Evolutionary conservation across 2,888 invertebrate genomes (phyloP).

Genomic region (Agonopterix heracliana): DNA sequence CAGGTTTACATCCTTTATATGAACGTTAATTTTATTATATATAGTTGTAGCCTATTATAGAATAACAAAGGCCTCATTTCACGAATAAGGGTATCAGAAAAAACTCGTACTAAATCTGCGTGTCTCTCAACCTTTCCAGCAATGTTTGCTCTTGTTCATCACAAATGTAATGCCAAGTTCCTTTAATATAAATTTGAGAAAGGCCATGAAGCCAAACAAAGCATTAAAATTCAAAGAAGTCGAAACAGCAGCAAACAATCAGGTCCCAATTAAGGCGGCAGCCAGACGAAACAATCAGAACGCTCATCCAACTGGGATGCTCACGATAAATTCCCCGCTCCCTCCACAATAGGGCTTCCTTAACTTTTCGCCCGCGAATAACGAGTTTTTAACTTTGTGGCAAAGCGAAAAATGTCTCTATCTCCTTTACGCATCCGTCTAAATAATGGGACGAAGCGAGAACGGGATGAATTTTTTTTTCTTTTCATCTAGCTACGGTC

Average conservation of each 20-base stretch:
- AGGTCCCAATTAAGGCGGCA: constrained; percentile 26
- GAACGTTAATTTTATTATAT: too few species aligned
- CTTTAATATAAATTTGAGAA: too few species aligned
- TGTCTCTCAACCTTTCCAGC: too few species aligned
- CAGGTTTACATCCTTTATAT: too few species aligned
- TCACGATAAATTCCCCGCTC: constrained; percentile 49
- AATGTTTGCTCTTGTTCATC: too few species aligned
- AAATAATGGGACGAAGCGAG: constrained; percentile 17
- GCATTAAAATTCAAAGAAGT: background rate
- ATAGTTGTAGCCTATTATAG: too few species aligned
- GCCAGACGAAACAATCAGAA: constrained; percentile 16
- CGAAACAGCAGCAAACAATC: constrained; percentile 13
- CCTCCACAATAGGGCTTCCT: constrained; percentile 56
- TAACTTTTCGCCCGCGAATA: constrained; percentile 68
- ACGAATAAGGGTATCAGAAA: too few species aligned
- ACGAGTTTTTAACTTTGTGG: constrained; percentile 76
- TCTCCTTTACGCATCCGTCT: constrained; percentile 39
- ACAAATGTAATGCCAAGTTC: background rate
- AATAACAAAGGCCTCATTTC: too few species aligned
- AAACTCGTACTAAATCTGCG: too few species aligned
- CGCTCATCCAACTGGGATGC: constrained; percentile 1
- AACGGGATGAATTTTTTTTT: background rate
- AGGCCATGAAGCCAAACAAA: too few species aligned
- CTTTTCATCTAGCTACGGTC: background rate
- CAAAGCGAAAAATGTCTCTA: constrained; percentile 73